A percentile compares a stretch with the other conserved stretches of the same genome.
Conservation (phyloP, 2,888 invertebrate genomes). For the Choreutis nemorana region DNA sequence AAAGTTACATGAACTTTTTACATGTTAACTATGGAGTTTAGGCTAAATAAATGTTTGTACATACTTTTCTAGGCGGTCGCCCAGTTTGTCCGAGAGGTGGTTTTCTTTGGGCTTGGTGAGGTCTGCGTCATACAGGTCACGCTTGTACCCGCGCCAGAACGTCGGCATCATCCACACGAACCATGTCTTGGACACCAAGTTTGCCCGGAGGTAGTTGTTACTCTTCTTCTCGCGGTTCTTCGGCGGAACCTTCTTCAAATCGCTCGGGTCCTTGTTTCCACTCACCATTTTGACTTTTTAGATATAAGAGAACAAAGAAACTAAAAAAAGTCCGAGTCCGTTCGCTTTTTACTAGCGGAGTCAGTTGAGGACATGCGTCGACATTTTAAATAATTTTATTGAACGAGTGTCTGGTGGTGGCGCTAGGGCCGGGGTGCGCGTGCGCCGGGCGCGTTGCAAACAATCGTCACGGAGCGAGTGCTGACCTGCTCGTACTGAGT, state of each 20-base stretch:
- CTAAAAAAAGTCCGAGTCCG: conserved; percentile 14
- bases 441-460: conserved; percentile 35
- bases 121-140: conserved; percentile 72
- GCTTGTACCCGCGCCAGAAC: conserved; percentile 67
- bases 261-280: conserved; percentile 49
- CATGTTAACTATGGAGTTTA: not conserved
- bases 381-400: too few species aligned
- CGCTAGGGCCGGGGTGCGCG: conserved; percentile 28
- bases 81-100: conserved; percentile 70
- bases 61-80: conserved; percentile 70
- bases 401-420: conserved; percentile 17
- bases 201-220: conserved; percentile 52
- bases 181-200: conserved; percentile 48
- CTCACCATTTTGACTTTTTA: conserved; percentile 47
- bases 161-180: conserved; percentile 64
- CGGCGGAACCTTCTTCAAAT: conserved; percentile 50
- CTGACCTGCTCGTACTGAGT: conserved; percentile 37
- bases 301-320: conserved; percentile 9
- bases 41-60: conserved; percentile 21
- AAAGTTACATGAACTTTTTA: too few species aligned
- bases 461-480: conserved; percentile 38
- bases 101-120: conserved; percentile 73
- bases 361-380: too few species aligned
- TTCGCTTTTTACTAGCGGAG: too few species aligned
- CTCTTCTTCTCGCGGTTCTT: conserved; percentile 55